A percentile compares a stretch with the other conserved stretches of the same genome.
These are phyloP conservation scores for Ephydatia muelleri DNA, from an alignment of 37 sponge, comb jelly and placozoan species.

Conservation along the genomic window DNA sequence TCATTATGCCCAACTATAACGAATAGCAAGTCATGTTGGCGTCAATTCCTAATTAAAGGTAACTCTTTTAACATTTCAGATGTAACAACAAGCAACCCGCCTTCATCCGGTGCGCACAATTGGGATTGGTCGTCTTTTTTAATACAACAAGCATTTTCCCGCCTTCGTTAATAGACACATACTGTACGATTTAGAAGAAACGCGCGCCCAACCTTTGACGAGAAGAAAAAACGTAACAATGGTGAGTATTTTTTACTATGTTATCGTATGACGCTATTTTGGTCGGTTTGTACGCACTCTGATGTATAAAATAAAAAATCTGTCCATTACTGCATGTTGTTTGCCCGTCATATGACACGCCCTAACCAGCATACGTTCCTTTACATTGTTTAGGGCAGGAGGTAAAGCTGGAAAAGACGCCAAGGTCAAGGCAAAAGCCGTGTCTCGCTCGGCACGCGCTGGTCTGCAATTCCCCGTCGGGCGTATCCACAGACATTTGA, in stretches of 20 bases:
- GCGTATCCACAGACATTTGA: slow-evolving; percentile 96
- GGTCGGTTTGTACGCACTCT: too few relatives aligned
- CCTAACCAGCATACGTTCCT: background rate
- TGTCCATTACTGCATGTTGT: too few relatives aligned
- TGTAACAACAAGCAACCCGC: background rate
- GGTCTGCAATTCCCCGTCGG: slow-evolving; percentile 97
- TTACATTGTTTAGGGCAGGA: slow-evolving; percentile 69
- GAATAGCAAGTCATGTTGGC: slow-evolving; percentile 75
- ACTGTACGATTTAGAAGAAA: background rate
- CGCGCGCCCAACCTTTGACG: background rate
- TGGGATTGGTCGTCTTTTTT: background rate
- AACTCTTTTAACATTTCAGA: background rate
- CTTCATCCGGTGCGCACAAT: background rate
- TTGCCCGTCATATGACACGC: background rate
- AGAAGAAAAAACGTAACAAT: background rate
- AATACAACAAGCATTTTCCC: background rate
- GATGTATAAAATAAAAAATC: too few relatives aligned
- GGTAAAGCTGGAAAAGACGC: slow-evolving; percentile 99
- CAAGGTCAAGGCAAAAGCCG: slow-evolving; percentile 93
- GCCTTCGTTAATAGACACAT: background rate
- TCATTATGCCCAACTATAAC: slow-evolving; percentile 97
- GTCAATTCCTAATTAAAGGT: background rate
- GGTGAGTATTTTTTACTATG: background rate
- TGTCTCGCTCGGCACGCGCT: slow-evolving; percentile 86
- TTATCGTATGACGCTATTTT: too few relatives aligned